Conservation (phyloP, 2,797 vertebrate species). For the Kryptolebias ocellatus region DNA sequence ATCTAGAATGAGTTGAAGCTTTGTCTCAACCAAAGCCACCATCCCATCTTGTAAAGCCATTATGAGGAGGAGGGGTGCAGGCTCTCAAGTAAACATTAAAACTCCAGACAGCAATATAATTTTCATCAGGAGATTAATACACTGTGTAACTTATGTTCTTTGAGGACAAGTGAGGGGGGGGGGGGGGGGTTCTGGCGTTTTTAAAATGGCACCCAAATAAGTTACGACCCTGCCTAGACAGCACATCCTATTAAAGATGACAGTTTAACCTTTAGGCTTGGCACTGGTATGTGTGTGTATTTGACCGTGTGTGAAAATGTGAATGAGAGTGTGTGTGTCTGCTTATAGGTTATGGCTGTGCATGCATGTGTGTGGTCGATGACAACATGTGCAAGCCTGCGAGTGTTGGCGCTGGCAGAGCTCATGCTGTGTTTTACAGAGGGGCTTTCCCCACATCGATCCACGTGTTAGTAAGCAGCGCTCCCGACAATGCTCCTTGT, state of each 20-base stretch:
- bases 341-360: slow-evolving; percentile 27
- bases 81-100: slow-evolving; percentile 76
- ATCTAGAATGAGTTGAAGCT: slow-evolving; percentile 37
- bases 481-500: slow-evolving; percentile 78
- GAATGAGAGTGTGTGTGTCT: slow-evolving; percentile 25
- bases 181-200: slow-evolving; percentile 49
- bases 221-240: slow-evolving; percentile 75
- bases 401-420: slow-evolving; percentile 38
- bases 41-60: slow-evolving; percentile 72
- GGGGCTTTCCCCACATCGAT: slow-evolving; percentile 77
- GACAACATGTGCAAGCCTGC: slow-evolving; percentile 43
- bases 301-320: slow-evolving; percentile 31
- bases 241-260: slow-evolving; percentile 78
- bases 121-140: slow-evolving; percentile 80
- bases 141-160: slow-evolving; percentile 73
- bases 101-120: slow-evolving; percentile 71
- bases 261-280: slow-evolving; percentile 78
- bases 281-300: slow-evolving; percentile 37
- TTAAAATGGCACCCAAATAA: slow-evolving; percentile 77
- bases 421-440: slow-evolving; percentile 71
- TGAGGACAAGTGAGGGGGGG: slow-evolving; percentile 64
- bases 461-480: slow-evolving; percentile 76
- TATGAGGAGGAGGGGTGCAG: slow-evolving; percentile 37
- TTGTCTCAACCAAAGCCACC: slow-evolving; percentile 38
- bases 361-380: slow-evolving; percentile 48